Percentiles rank a stretch among this genome's conserved stretches.
phyloP scores from a whole-genome alignment of 1,140 invertebrate genomes.

The Calephelis nemesis region DNA sequence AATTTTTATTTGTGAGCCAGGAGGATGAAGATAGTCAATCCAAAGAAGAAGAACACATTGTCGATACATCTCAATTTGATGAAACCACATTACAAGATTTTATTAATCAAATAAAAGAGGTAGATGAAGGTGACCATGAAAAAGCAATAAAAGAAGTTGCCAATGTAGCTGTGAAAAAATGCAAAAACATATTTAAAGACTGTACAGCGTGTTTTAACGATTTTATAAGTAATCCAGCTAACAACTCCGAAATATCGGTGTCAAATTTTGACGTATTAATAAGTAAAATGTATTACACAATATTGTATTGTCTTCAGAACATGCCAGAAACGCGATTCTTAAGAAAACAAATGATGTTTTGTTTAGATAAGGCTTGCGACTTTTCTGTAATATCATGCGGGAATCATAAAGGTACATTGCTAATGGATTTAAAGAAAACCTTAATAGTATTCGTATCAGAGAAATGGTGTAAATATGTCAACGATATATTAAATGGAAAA shows the following conservation, averaged over 20 bases:
- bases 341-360: background rate
- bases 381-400: background rate
- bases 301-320: background rate
- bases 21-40: background rate
- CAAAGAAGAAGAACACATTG: background rate
- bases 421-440: background rate
- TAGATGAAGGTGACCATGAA: background rate
- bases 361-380: background rate
- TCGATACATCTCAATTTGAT: background rate
- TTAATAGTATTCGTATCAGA: background rate
- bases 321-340: background rate
- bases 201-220: background rate
- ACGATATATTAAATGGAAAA: constrained; percentile 2
- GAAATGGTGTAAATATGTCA: background rate
- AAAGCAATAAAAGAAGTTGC: background rate
- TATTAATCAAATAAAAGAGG: background rate
- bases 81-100: background rate
- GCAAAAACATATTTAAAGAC: constrained; percentile 1
- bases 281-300: background rate
- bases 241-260: background rate
- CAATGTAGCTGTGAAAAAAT: background rate
- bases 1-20: background rate
- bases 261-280: background rate
- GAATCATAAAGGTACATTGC: background rate
- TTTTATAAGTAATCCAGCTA: background rate